These are phyloP conservation scores for Leptoclinus maculatus DNA, from an alignment of 2,797 vertebrate species.

Conservation along the genomic window DNA sequence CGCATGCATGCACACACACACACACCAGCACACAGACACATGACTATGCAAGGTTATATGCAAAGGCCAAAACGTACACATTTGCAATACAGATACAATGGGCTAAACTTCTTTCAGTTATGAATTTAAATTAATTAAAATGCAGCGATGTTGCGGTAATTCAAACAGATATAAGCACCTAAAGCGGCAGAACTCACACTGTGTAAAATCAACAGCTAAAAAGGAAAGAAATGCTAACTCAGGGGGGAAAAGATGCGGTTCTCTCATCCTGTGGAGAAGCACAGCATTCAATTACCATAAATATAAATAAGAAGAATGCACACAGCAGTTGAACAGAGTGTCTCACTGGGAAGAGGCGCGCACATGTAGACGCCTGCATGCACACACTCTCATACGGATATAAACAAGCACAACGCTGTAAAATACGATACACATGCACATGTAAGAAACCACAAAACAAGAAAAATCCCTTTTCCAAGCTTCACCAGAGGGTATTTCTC, in stretches of 20 bases:
- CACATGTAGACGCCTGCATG: slow-evolving; percentile 3
- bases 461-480: slow-evolving; percentile 15
- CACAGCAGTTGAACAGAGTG: slow-evolving; percentile 47
- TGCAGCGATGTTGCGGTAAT: slow-evolving; percentile 69
- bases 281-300: slow-evolving; percentile 71
- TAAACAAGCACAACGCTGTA: background rate
- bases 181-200: slow-evolving; percentile 71
- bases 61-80: slow-evolving; percentile 52
- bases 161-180: slow-evolving; percentile 79
- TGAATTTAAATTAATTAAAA: slow-evolving; percentile 77
- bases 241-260: slow-evolving; percentile 34
- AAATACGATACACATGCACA: slow-evolving; percentile 25
- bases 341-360: slow-evolving; percentile 39
- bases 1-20: background rate
- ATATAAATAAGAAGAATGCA: slow-evolving; percentile 74
- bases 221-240: slow-evolving; percentile 70
- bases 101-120: slow-evolving; percentile 50
- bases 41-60: slow-evolving; percentile 57
- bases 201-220: slow-evolving; percentile 74
- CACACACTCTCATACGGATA: background rate
- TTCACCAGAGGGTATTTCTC: slow-evolving; percentile 49
- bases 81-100: slow-evolving; percentile 53
- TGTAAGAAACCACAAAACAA: background rate
- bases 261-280: slow-evolving; percentile 62
- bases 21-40: slow-evolving; percentile 16